Conservation (phyloP, 2,797 vertebrate species). For the Hipposideros larvatus region DNA sequence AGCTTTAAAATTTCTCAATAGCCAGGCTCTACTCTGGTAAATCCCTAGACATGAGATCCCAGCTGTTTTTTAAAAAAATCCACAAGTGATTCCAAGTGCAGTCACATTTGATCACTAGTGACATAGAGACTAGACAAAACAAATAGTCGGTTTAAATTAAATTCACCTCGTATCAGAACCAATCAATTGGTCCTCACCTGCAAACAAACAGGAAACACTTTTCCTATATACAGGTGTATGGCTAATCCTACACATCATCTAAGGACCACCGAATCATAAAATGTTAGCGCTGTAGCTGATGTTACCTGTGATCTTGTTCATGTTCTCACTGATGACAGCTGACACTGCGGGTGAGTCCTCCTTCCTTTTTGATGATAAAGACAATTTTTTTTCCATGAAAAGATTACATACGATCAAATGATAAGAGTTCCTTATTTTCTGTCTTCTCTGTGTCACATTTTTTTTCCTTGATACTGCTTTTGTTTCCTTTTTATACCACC, state of each 20-base stretch:
- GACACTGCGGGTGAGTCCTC: not conserved
- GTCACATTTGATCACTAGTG: not conserved
- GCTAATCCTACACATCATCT: not conserved
- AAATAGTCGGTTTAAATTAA: not conserved
- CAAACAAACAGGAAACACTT: not conserved
- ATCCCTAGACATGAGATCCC: not conserved
- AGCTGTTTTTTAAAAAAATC: not conserved
- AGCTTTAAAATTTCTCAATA: not conserved
- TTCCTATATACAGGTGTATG: not conserved
- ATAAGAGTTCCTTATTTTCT: not conserved
- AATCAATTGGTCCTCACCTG: not conserved
- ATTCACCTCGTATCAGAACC: not conserved
- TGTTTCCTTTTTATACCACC: not conserved
- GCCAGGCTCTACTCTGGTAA: not conserved
- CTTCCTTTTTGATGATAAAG: not conserved
- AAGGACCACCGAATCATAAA: not conserved
- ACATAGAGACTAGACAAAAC: not conserved
- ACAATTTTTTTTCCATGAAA: not conserved
- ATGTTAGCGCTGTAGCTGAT: not conserved
- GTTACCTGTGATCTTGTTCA: not conserved
- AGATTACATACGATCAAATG: not conserved
- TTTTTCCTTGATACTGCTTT: not conserved
- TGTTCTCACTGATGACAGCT: not conserved
- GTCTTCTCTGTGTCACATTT: not conserved
- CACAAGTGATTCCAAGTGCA: not conserved